Base-by-base conservation (phyloP, 2,113 vertebrate genomes). In the Brachyistius frenatus region DNA sequence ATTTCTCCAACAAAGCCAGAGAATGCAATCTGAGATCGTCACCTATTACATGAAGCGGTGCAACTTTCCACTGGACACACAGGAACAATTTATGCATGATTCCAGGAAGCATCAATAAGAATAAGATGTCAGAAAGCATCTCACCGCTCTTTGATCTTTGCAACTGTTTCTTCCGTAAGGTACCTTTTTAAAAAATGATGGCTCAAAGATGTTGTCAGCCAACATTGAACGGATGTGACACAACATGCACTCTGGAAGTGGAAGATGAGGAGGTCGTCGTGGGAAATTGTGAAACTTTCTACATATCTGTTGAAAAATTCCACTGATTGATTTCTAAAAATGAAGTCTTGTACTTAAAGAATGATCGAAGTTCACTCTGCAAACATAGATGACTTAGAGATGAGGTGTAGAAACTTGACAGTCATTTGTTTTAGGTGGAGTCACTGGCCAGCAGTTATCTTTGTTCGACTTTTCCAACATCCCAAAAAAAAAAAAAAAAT, bases 81-180 rank as follows among this genome's bases (percentile, higher is more conserved):
- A 0, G 32, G 8, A 55, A 54, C 71, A 35, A 62, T 73, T 62
- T 58, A 39, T 84, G 66, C 52, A 62, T 75, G 79, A 60, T 63
- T 78, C 53, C 62, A 47, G 46, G 52, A 76, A 54, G 58, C 71
- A 74, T 77, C 76, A 57, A 54, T 78, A 74, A 81, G 75, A 78
- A 68, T 33, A 80, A 31, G 30, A 80, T 64, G 70, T 76, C 73
- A 77, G 67, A 5, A 31, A 72, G 68, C 71, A 66, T 66, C 76
- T 81, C 44, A 66, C 72, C 73, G 76, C 65, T 76, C 56, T 77
- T 87, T 78, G 47, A 64, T 87, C 69, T 70, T 64, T 66, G 31
- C 62, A 68, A 71, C 41, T 66, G 58, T 65, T 75, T 62, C 35
- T 54, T 81, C 54, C 47, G 33, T 49, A 47, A 71, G 46, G 50